phyloP scores from a whole-genome alignment of 2,797 vertebrate genomes.

The Chaunax sp. region DNA sequence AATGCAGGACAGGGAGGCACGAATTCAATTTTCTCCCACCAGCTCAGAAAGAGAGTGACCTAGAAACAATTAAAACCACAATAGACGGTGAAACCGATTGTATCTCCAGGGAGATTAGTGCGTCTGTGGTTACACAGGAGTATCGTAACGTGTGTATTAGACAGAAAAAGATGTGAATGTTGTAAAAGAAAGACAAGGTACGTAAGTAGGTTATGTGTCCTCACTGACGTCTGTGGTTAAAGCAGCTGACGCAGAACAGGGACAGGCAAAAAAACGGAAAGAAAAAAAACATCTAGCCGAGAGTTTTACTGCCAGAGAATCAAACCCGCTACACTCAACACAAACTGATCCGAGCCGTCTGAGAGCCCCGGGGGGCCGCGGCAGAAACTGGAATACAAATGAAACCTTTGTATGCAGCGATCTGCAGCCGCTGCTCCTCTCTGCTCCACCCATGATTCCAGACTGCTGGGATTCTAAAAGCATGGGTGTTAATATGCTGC shows the following conservation, averaged over 20 bases:
- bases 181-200: neutral
- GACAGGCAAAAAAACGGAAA: neutral
- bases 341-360: constrained; percentile 44
- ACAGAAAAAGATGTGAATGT: constrained; percentile 4
- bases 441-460: constrained; percentile 33
- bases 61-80: constrained; percentile 63
- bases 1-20: constrained; percentile 57
- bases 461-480: neutral
- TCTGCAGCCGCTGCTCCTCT: constrained; percentile 32
- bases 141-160: constrained; percentile 2
- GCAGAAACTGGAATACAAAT: constrained; percentile 55
- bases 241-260: constrained; percentile 40
- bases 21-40: constrained; percentile 39
- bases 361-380: constrained; percentile 1
- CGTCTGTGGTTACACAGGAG: constrained; percentile 12
- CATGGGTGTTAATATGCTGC: neutral
- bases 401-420: constrained; percentile 56
- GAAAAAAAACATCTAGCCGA: constrained; percentile 1
- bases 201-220: constrained; percentile 23
- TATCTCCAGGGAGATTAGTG: constrained; percentile 25
- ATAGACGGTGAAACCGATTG: constrained; percentile 27
- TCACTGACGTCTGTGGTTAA: constrained; percentile 24
- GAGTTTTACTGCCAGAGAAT: constrained; percentile 39
- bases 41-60: constrained; percentile 52
- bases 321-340: constrained; percentile 37